Conservation (phyloP, 1,140 invertebrate species). For the Sitobion miscanthi region DNA sequence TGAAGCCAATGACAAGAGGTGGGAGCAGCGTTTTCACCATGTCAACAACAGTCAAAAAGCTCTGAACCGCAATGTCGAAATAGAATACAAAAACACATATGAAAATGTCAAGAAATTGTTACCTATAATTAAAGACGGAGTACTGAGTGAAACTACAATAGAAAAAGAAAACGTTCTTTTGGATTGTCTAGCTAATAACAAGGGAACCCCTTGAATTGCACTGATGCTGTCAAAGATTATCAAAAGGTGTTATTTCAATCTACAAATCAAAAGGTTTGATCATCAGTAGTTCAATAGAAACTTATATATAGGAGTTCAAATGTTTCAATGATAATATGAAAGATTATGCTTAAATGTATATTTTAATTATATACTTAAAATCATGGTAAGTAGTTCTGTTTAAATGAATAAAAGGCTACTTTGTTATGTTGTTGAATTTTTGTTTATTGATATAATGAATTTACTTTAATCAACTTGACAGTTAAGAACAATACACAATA, state of each 20-base stretch:
- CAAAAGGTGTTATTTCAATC: conserved; percentile 47
- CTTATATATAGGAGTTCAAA: neutral
- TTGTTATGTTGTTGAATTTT: conserved; percentile 27
- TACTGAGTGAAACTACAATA: neutral
- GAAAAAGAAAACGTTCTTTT: conserved; percentile 44
- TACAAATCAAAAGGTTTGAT: conserved; percentile 17
- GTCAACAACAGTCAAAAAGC: neutral
- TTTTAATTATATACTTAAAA: conserved; percentile 39
- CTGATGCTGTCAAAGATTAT: conserved; percentile 32
- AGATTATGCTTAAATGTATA: conserved; percentile 23
- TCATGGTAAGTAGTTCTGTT: conserved; percentile 36
- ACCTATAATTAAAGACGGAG: conserved; percentile 39
- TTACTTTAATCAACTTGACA: neutral
- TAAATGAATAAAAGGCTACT: conserved; percentile 35
- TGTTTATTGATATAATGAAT: neutral
- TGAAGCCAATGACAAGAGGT: conserved; percentile 47
- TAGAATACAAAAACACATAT: conserved; percentile 38
- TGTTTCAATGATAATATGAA: conserved; percentile 12
- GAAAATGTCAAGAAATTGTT: conserved; percentile 31
- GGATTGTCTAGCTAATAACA: conserved; percentile 31
- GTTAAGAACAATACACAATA: neutral
- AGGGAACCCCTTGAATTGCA: conserved; percentile 37
- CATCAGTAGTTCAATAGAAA: neutral
- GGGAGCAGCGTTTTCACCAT: conserved; percentile 38
- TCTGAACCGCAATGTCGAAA: conserved; percentile 36